Percentiles rank a stretch among this genome's conserved stretches.
phyloP scores from a whole-genome alignment of 1,140 invertebrate genomes.

The Drosophila obscura region DNA sequence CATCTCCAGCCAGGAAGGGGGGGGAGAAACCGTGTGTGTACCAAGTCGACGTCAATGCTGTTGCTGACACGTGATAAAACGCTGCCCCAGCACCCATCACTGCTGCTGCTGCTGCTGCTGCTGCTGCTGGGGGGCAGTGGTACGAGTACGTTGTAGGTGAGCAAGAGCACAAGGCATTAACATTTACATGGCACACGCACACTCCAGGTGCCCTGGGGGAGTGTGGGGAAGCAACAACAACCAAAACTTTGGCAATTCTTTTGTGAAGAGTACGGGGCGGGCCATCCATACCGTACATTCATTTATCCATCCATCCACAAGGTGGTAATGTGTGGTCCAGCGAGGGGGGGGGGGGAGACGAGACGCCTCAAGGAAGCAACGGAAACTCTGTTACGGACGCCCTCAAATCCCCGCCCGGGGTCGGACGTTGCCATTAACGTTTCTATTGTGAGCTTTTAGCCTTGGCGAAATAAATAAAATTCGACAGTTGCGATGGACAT shows the following conservation, averaged over 20 bases:
- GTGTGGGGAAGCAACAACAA: constrained; percentile 58
- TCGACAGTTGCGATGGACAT: constrained; percentile 73
- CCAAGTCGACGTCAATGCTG: constrained; percentile 72
- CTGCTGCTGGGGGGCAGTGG: constrained; percentile 25
- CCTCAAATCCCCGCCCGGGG: constrained; percentile 35
- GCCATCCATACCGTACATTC: constrained; percentile 13
- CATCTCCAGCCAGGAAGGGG: constrained; percentile 39
- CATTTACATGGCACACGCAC: constrained; percentile 76
- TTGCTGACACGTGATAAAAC: constrained; percentile 81
- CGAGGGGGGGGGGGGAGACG: neutral
- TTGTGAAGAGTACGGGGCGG: constrained; percentile 46
- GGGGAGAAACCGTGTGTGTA: constrained; percentile 36
- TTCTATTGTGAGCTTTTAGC: constrained; percentile 81
- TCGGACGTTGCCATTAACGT: constrained; percentile 73
- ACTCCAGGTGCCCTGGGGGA: neutral
- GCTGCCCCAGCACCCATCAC: constrained; percentile 55
- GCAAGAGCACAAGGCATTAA: constrained; percentile 75
- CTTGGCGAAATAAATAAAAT: constrained; percentile 81
- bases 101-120: constrained; percentile 2
- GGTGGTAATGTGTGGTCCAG: constrained; percentile 55
- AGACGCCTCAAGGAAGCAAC: constrained; percentile 70
- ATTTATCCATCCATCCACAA: constrained; percentile 29
- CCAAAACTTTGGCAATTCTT: constrained; percentile 76
- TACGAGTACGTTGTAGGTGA: constrained; percentile 67
- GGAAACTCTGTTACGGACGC: constrained; percentile 75